Base-by-base conservation (phyloP, 2,888 invertebrate genomes). In the Ormyrus labotus region DNA sequence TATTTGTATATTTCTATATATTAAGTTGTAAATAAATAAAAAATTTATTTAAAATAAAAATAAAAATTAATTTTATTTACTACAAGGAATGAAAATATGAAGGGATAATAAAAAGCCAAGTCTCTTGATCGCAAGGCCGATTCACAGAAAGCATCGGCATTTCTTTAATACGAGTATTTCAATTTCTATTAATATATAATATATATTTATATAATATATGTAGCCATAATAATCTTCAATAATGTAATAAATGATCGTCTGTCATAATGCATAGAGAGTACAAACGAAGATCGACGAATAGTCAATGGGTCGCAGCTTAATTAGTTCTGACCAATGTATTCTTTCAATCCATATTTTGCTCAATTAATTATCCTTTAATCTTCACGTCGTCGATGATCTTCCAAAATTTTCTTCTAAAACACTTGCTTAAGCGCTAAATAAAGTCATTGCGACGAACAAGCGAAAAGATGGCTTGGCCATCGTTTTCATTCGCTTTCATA, bases 111-210 rank as follows among this genome's bases (percentile, higher is more conserved):
- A 77, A n/a, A 51, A 67, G 55, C 7, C 51, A 6, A 70, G 10
- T 47, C 5, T 58, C 72, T 77, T 78, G 71, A 81, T 82, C 75
- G 80, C 72, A 75, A 81, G 58, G 78, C 82, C 80, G 82, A 80
- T 83, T 84, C 84, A 85, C 85, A 87, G 87, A 87, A 88, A 90
- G 89, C 89, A 87, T 90, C 88, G 89, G 89, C 80, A 65, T 89
- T 86, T 90, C 87, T 90, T 89, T 89, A 89, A 90, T 90, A 89
- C 86, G 89, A 90, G 86, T 89, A 90, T 89, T 88, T 89, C 87
- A 89, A 87, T 89, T 88, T 89, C 88, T 90, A 88, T 84, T 86
- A 89, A 89, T 89, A 89, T 88, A 88, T 88, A 88, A 87, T 88
- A 88, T 89, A 87, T 89, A 87, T 87, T 85, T 88, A 87, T 89